phyloP scores from a whole-genome alignment of 2,888 invertebrate species.

The Minunthozetes semirufus region DNA sequence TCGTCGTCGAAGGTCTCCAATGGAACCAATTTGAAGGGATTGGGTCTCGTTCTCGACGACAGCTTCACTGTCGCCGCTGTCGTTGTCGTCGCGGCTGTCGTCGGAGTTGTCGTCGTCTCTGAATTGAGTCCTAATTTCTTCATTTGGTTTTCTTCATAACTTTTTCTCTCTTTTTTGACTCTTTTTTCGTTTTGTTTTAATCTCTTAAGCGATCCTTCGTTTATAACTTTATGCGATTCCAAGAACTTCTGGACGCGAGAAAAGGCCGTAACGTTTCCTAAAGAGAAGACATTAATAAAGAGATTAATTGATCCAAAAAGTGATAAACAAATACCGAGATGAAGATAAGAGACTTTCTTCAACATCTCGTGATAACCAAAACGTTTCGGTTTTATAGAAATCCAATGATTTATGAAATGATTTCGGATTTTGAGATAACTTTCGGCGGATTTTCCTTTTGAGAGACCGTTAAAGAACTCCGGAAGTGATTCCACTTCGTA shows the following conservation, averaged over 20 bases:
- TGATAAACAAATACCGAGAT: neutral
- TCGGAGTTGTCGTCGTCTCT: neutral
- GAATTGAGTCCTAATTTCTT: neutral
- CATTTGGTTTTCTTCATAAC: neutral
- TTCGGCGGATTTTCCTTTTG: neutral
- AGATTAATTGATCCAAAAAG: neutral
- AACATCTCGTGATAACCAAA: conserved; percentile 10
- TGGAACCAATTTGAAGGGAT: conserved; percentile 56
- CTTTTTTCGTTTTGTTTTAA: neutral
- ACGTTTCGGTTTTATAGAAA: neutral
- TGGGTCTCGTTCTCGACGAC: conserved; percentile 37
- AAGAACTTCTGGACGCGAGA: conserved; percentile 15
- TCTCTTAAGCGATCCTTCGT: neutral
- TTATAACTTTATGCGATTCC: neutral
- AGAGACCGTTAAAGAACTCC: conserved; percentile 1
- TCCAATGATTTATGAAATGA: conserved; percentile 9
- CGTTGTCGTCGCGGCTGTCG: neutral
- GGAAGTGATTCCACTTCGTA: neutral
- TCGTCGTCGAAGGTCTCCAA: conserved; percentile 49
- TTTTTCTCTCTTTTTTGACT: neutral
- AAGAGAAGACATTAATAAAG: no score
- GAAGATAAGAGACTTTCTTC: neutral
- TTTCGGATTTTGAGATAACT: neutral
- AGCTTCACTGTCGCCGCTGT: neutral
- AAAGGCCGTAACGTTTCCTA: conserved; percentile 15